Conservation (phyloP, 2,113 vertebrate genomes). For the Microcebus griseorufus region DNA sequence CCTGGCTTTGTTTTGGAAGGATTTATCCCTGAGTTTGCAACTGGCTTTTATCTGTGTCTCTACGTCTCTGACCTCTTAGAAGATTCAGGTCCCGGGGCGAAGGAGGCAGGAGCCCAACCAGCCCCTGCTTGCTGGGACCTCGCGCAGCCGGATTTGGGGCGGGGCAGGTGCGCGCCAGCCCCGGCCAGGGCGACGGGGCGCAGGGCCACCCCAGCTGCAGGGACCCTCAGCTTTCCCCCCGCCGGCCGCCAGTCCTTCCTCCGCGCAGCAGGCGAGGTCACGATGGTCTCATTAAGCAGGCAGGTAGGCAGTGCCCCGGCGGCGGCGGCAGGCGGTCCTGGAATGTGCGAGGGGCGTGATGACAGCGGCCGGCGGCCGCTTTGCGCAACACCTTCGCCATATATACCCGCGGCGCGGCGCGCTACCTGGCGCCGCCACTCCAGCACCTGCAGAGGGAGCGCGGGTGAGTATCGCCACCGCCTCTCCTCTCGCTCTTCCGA, state of each 20-base stretch:
- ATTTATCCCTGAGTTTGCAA: slow-evolving; percentile 77
- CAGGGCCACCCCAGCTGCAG: not conserved
- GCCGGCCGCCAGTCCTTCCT: not conserved
- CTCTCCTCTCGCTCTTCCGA: not conserved
- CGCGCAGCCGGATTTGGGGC: fast-evolving
- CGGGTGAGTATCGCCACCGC: slow-evolving; percentile 84
- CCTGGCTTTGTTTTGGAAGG: slow-evolving; percentile 74
- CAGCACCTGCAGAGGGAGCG: slow-evolving; percentile 69
- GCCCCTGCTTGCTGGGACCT: not conserved
- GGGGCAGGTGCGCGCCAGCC: not conserved
- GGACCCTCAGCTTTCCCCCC: not conserved
- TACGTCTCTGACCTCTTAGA: slow-evolving; percentile 60
- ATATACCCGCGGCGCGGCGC: slow-evolving; percentile 81
- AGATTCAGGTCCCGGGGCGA: not conserved
- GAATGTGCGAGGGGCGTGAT: slow-evolving; percentile 86
- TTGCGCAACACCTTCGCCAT: slow-evolving; percentile 87
- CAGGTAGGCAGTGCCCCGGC: slow-evolving; percentile 86
- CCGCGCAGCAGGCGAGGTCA: slow-evolving; percentile 72
- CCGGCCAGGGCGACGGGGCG: not conserved
- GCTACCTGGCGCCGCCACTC: slow-evolving; percentile 74
- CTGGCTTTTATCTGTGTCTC: slow-evolving; percentile 72
- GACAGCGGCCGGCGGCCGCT: slow-evolving; percentile 79
- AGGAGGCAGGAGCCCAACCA: not conserved
- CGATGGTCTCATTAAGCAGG: slow-evolving; percentile 82
- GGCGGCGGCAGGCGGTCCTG: slow-evolving; percentile 66